A percentile compares a stretch with the other conserved stretches of the same genome.
These are phyloP conservation scores for Podarcis muralis DNA, from an alignment of 2,113 vertebrate species.

Conservation along the genomic window DNA sequence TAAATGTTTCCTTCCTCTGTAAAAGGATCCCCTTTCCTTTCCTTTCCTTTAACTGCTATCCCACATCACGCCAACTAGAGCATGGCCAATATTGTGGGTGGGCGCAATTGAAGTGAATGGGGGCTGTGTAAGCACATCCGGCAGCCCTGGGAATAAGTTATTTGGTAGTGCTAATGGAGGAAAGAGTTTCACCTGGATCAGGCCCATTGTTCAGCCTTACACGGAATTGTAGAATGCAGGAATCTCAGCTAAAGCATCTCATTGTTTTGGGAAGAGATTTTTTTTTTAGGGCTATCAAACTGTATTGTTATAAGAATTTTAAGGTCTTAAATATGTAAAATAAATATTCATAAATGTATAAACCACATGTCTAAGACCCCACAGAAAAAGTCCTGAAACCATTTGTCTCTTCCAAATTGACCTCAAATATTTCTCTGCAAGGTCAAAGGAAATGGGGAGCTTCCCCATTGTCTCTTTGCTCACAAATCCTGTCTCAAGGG, in stretches of 20 bases:
- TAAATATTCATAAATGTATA: too few relatives aligned
- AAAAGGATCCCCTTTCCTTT: not conserved
- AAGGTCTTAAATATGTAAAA: too few relatives aligned
- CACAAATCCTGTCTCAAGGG: too few relatives aligned
- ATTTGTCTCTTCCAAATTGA: too few relatives aligned
- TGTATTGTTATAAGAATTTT: too few relatives aligned
- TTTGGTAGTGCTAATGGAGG: not conserved
- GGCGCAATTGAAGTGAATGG: not conserved
- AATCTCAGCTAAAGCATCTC: too few relatives aligned
- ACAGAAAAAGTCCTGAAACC: too few relatives aligned
- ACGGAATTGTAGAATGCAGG: not conserved
- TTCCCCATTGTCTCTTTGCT: too few relatives aligned
- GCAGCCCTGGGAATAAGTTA: not conserved
- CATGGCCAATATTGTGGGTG: not conserved
- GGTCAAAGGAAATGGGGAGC: too few relatives aligned
- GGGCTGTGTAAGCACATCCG: not conserved
- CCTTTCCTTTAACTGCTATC: not conserved
- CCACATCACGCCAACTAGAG: not conserved
- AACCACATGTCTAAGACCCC: too few relatives aligned
- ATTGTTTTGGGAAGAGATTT: not conserved
- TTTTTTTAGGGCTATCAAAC: rapidly evolving
- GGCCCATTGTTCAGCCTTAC: rapidly evolving
- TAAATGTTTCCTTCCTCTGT: not conserved
- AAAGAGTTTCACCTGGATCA: not conserved
- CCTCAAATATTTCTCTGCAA: too few relatives aligned